Base-by-base conservation (phyloP, 2,113 vertebrate genomes). In the Carlito syrichta region DNA sequence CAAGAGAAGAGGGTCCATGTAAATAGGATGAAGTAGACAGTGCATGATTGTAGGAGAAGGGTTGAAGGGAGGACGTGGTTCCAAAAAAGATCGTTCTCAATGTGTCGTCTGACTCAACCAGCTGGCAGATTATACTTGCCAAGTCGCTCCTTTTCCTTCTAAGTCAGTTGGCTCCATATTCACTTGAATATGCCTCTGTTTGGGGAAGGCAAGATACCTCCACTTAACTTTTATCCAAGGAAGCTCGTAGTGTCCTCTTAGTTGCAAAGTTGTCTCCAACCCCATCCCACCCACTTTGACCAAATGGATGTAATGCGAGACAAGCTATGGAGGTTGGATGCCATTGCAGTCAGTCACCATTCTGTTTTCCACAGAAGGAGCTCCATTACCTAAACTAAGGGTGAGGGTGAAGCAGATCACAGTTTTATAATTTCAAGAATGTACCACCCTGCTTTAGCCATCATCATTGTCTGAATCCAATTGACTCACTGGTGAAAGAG, bases 61-160 rank as follows among this genome's bases (percentile, higher is more conserved):
- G 93, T 97, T 96, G 90, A 97, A 96, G 89, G 90, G 93, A 97
- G 96, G 96, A 97, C 94, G 45, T 94, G 90, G 60, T 96, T 97
- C 97, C 96, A 95, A 95, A 97, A 96, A 97, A 93, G 96, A 96
- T 96, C 94, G 91, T 96, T 94, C 86, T 97, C 95, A 97, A 78
- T 98, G 97, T 97, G 95, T 97, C 74, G 95, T 97, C 96, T 97
- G 97, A 96, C 96, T 96, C 97, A 92, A 96, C 94, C 97, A 97
- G 94, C 94, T 97, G 95, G 97, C 91, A 85, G 81, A 92, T 62
- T 52, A 50, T 43, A 89, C 87, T 97, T 97, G 96, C 97, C 96
- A 97, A 97, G 91, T 94, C n/a, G 40, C 48, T 97, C 92, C 89
- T 88, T 97, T 97, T 96, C 88, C 96, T 95, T 96, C 93, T 97